Evolutionary conservation across 1,140 invertebrate genomes (phyloP).

Genomic region (Aradophagus sp.): DNA sequence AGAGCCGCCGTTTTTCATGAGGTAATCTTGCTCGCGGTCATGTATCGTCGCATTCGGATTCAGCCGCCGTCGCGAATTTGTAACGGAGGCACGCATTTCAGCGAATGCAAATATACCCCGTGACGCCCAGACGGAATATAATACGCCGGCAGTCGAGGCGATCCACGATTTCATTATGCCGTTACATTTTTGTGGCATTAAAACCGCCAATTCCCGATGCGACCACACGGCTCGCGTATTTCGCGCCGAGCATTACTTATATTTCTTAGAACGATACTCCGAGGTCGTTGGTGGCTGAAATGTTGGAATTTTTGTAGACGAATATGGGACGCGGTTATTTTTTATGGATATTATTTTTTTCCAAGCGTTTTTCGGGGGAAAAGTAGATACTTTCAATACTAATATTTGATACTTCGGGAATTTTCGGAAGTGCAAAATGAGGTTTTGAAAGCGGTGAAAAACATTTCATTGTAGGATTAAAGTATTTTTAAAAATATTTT

Average conservation of each 20-base stretch:
- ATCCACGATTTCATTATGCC: slow-evolving; percentile 45
- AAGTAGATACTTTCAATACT: too few relatives aligned
- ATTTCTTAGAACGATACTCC: slow-evolving; percentile 10
- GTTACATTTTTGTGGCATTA: slow-evolving; percentile 36
- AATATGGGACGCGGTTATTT: too few relatives aligned
- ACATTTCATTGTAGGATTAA: too few relatives aligned
- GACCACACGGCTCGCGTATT: slow-evolving; percentile 7
- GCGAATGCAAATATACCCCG: slow-evolving; percentile 30
- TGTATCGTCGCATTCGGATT: slow-evolving; percentile 44
- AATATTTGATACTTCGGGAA: too few relatives aligned
- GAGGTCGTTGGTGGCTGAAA: too few relatives aligned
- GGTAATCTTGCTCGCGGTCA: slow-evolving; percentile 1
- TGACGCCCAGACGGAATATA: slow-evolving; percentile 42
- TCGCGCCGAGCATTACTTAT: slow-evolving; percentile 4
- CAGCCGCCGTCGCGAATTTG: slow-evolving; percentile 30
- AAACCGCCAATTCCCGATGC: slow-evolving; percentile 37
- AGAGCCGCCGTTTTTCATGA: background rate
- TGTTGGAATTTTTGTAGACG: too few relatives aligned
- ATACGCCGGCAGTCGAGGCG: slow-evolving; percentile 33
- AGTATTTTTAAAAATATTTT: too few relatives aligned
- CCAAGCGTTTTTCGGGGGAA: too few relatives aligned
- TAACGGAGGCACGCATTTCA: slow-evolving; percentile 41
- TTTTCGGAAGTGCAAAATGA: too few relatives aligned
- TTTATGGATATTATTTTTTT: too few relatives aligned
- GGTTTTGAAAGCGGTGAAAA: too few relatives aligned